A percentile compares a stretch with the other conserved stretches of the same genome.
Conservation (phyloP, 2,797 vertebrate genomes). For the Tarsius wallacei region DNA sequence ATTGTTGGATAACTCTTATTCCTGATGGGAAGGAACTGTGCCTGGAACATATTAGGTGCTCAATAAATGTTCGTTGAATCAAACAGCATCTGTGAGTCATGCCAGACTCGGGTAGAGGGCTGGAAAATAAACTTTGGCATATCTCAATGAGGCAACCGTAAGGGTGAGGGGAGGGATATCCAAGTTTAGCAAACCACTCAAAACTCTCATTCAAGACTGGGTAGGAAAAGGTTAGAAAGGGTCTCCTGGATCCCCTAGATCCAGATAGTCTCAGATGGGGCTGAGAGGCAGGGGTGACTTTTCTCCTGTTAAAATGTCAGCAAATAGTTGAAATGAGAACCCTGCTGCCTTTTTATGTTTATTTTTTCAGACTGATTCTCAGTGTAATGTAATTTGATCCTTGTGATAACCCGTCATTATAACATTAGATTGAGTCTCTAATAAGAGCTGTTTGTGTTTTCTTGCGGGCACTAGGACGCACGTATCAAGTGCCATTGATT, state of each 20-base stretch:
- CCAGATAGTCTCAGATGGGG: background rate
- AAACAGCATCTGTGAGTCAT: constrained; percentile 27
- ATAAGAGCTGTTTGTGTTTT: constrained; percentile 60
- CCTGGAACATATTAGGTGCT: background rate
- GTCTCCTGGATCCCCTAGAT: background rate
- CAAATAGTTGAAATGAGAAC: constrained; percentile 39
- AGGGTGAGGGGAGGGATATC: background rate
- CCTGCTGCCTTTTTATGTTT: constrained; percentile 52
- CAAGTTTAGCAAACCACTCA: background rate
- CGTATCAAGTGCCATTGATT: background rate
- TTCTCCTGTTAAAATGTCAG: background rate
- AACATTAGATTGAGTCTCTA: constrained; percentile 45
- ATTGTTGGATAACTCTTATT: constrained; percentile 28
- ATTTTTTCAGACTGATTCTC: constrained; percentile 57
- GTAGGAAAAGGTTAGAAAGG: background rate
- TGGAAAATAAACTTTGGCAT: background rate
- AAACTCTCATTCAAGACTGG: background rate
- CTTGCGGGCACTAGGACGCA: background rate
- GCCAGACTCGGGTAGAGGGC: background rate
- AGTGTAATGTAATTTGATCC: constrained; percentile 58
- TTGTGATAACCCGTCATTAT: constrained; percentile 50
- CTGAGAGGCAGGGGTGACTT: background rate
- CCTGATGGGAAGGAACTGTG: background rate
- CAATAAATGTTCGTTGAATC: constrained; percentile 6
- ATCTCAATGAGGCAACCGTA: background rate